phyloP scores from a whole-genome alignment of 2,888 invertebrate genomes.

The Pammene fasciana region DNA sequence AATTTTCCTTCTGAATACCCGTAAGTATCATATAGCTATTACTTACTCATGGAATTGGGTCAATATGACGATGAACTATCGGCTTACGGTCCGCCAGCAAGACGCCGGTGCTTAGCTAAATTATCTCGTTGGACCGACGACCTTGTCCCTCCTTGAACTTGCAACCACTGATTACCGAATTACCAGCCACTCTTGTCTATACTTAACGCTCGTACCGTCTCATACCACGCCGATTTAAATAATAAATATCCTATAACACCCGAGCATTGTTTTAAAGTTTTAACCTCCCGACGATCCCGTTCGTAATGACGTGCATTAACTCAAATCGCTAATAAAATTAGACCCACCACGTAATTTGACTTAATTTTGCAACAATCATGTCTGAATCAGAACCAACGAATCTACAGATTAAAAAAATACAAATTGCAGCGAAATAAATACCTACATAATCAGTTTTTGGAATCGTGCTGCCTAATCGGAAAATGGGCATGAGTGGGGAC shows the following conservation, averaged over 20 bases:
- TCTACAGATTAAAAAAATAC: conserved; percentile 56
- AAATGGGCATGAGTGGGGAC: conserved; percentile 41
- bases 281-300: conserved; percentile 61
- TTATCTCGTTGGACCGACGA: conserved; percentile 69
- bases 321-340: conserved; percentile 80
- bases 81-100: conserved; percentile 44
- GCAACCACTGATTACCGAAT: conserved; percentile 81
- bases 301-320: conserved; percentile 77
- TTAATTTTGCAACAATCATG: conserved; percentile 76
- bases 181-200: conserved; percentile 75
- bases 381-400: conserved; percentile 65
- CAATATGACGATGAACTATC: conserved; percentile 40
- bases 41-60: conserved; percentile 37
- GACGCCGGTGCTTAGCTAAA: conserved; percentile 60
- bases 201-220: conserved; percentile 68
- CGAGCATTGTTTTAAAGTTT: conserved; percentile 76
- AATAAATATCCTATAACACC: conserved; percentile 82
- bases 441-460: conserved; percentile 50
- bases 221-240: conserved; percentile 71
- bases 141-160: conserved; percentile 71
- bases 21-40: neutral
- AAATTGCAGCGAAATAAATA: conserved; percentile 59
- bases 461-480: conserved; percentile 53
- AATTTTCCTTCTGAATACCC: neutral
- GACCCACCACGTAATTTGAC: conserved; percentile 71